A percentile compares a stretch with the other conserved stretches of the same genome.
Conservation (phyloP, 2,888 invertebrate genomes). For the Drosophila quasianomalipes region DNA sequence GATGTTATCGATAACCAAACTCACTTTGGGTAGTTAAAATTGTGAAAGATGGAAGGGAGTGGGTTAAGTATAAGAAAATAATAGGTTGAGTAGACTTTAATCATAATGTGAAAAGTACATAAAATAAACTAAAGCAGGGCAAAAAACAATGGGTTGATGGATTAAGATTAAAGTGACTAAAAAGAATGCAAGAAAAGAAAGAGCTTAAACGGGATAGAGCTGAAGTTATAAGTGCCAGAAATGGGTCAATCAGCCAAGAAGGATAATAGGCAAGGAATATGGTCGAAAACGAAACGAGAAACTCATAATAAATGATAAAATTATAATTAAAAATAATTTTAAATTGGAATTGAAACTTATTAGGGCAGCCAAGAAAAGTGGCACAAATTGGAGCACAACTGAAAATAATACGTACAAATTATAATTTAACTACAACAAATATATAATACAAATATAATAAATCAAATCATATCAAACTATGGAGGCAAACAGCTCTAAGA, state of each 20-base stretch:
- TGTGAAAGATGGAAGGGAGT: background rate
- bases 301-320: background rate
- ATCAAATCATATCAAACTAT: background rate
- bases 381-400: background rate
- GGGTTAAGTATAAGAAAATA: no score
- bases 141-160: background rate
- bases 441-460: background rate
- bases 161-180: background rate
- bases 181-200: background rate
- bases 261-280: background rate
- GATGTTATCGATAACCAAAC: slow-evolving; percentile 18
- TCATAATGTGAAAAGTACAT: background rate
- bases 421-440: background rate
- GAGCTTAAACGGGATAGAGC: background rate
- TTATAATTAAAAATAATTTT: background rate
- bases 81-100: background rate
- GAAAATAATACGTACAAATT: background rate
- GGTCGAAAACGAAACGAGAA: background rate
- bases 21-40: background rate
- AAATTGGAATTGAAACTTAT: background rate
- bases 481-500: no score
- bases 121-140: background rate
- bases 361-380: background rate
- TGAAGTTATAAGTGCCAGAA: background rate
- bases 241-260: background rate